Base-by-base conservation (phyloP, 2,113 vertebrate species). In the Sorex araneus region DNA sequence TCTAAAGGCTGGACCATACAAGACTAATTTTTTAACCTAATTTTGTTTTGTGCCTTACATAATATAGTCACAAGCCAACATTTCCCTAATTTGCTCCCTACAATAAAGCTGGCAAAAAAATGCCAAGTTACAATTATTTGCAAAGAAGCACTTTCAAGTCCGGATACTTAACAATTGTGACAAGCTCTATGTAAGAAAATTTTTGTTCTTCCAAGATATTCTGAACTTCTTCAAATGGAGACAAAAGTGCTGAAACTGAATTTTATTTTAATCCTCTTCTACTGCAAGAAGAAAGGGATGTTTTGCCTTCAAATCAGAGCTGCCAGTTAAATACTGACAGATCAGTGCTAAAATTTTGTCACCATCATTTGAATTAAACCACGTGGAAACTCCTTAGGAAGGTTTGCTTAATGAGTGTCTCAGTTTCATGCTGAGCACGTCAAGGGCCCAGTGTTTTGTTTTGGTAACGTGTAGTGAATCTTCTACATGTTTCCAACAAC, bases 251-350 rank as follows among this genome's bases (percentile, higher is more conserved):
- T 94, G 84, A 95, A 90, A 45, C 30, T 28, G 50, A 87, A 90
- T 92, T 95, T 96, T 88, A 92, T 83, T 94, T 94, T 80, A 93
- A 93, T 85, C 91, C 57, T 64, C 47, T 86, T 95, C 47, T 86
- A 57, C 64, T 16, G 34, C 25, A 64, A 70, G 54, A 80, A 93
- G 34, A 91, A 80, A 79, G 30, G 23, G 81, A 81, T 10, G 69
- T 40, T 94, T 70, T 36, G 27, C 30, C 32, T 88, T 90, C 63
- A 27, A 30, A 88, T 86, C 73, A 78, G 75, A 93, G 36, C 40
- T 84, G 75, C 43, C 80, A 84, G 21, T 89, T 71, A 76, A 43
- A 93, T 30, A 21, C 30, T 69, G 54, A 81, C 18, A 74, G 69
- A 32, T 45, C 16, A 8, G 19, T 28, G 12, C 64, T n/a, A 28